Conservation (phyloP, 2,888 invertebrate species). For the Cantharis rustica region DNA sequence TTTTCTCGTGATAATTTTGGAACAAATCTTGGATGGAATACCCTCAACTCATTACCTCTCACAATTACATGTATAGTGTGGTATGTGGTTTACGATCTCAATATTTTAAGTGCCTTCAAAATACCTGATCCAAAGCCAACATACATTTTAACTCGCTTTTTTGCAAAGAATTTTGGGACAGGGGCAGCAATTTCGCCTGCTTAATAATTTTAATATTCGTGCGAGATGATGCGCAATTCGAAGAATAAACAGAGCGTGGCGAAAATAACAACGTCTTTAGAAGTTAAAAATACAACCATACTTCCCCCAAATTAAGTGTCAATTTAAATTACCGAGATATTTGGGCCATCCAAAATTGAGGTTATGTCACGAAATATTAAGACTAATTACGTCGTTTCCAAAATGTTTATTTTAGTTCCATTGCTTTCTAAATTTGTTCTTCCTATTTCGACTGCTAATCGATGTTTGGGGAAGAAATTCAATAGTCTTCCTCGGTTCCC, state of each 20-base stretch:
- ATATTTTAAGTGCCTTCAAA: slow-evolving; percentile 23
- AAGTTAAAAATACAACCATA: slow-evolving; percentile 1
- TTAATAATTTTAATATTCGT: slow-evolving; percentile 15
- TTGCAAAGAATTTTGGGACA: slow-evolving; percentile 3
- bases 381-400: neutral
- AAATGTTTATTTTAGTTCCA: neutral
- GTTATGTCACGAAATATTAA: neutral
- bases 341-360: neutral
- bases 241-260: slow-evolving; percentile 18
- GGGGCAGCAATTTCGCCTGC: neutral
- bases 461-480: neutral
- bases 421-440: neutral
- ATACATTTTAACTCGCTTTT: slow-evolving; percentile 15
- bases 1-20: slow-evolving; percentile 13
- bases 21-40: slow-evolving; percentile 8
- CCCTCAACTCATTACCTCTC: slow-evolving; percentile 43
- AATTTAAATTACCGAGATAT: neutral
- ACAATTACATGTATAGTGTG: slow-evolving; percentile 43
- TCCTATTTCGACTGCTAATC: neutral
- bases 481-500: too few relatives aligned
- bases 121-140: slow-evolving; percentile 26
- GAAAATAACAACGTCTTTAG: slow-evolving; percentile 12
- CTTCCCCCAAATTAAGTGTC: neutral
- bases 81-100: slow-evolving; percentile 17
- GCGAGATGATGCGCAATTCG: slow-evolving; percentile 6